Evolutionary conservation across 2,797 vertebrate genomes (phyloP).

Genomic region (Cossypha niveicapilla): DNA sequence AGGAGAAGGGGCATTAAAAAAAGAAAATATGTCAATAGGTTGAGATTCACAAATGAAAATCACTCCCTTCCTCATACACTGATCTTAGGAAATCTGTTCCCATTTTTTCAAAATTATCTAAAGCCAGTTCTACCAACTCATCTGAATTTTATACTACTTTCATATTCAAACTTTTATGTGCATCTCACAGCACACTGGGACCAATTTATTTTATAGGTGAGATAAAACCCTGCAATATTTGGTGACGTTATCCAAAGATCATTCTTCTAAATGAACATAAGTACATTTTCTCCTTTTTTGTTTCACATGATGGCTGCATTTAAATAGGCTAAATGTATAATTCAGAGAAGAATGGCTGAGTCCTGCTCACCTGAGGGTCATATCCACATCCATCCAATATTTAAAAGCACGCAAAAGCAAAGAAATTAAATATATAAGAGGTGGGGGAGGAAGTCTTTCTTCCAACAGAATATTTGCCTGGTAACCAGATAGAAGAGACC

Average conservation of each 20-base stretch:
- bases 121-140: not conserved
- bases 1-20: not conserved
- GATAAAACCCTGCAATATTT: conserved; percentile 38
- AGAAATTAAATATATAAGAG: conserved; percentile 38
- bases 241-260: conserved; percentile 41
- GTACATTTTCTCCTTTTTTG: conserved; percentile 1
- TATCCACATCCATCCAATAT: conserved; percentile 28
- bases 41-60: not conserved
- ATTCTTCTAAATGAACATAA: conserved; percentile 24
- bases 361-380: conserved; percentile 17
- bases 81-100: not conserved
- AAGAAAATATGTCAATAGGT: not conserved
- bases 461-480: conserved; percentile 21
- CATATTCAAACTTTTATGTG: conserved; percentile 30
- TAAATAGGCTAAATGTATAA: conserved; percentile 29
- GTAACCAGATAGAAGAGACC: not conserved
- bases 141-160: conserved; percentile 37
- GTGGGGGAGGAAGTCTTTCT: not conserved
- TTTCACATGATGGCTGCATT: conserved; percentile 16
- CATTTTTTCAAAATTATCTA: not conserved
- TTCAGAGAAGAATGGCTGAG: conserved; percentile 10
- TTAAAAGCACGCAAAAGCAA: conserved; percentile 33
- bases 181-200: conserved; percentile 39
- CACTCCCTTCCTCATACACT: not conserved
- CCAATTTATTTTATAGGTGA: conserved; percentile 47